Percentiles rank a stretch among this genome's conserved stretches.
These are phyloP conservation scores for Plebejus anna DNA, from an alignment of 2,888 invertebrate species.

Conservation along the genomic window DNA sequence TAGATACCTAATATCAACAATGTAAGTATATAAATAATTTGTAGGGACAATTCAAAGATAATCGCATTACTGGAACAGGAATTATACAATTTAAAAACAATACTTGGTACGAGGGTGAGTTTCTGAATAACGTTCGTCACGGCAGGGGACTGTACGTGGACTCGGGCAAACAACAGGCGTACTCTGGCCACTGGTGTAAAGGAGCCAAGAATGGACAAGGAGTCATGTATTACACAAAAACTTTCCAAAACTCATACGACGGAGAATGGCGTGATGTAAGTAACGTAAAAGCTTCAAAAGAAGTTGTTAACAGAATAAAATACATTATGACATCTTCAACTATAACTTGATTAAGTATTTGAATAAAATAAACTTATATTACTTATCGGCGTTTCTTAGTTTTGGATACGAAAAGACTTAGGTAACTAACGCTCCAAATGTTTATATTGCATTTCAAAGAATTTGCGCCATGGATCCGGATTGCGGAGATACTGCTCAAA, in stretches of 20 bases:
- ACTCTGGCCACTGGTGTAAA: constrained; percentile 69
- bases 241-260: constrained; percentile 59
- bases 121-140: constrained; percentile 75
- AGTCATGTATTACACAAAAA: constrained; percentile 54
- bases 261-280: constrained; percentile 66
- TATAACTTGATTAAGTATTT: background rate
- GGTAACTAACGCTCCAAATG: background rate
- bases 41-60: constrained; percentile 79
- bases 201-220: constrained; percentile 71
- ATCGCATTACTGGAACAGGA: constrained; percentile 78
- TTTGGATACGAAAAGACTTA: background rate
- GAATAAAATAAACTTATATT: too few relatives aligned
- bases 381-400: too few relatives aligned
- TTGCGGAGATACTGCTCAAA: constrained; percentile 58
- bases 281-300: constrained; percentile 29
- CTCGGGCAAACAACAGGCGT: constrained; percentile 59
- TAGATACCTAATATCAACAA: too few relatives aligned
- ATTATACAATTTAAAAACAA: constrained; percentile 76
- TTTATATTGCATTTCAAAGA: constrained; percentile 41
- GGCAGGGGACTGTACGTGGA: constrained; percentile 75
- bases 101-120: constrained; percentile 80
- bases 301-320: background rate
- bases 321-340: background rate
- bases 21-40: constrained; percentile 30
- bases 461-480: constrained; percentile 66